Evolutionary conservation across 2,888 invertebrate species (phyloP), one percentile per base, ranked within the genome.

Genomic region (Microctonus hyperodae): DNA sequence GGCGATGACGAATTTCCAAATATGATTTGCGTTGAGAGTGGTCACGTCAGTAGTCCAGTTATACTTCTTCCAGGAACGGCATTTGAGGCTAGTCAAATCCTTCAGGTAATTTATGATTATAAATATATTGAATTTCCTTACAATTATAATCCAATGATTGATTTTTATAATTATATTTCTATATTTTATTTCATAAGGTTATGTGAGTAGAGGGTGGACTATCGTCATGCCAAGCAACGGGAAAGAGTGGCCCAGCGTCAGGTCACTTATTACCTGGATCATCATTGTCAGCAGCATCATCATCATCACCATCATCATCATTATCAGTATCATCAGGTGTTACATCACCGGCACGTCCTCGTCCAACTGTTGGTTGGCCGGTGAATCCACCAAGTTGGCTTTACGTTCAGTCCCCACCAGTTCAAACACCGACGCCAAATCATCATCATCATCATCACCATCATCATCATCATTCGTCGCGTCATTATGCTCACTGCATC

Each of bases 1-100:
- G 97, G 96, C n/a, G 96, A 97, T 85, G 96, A 96, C 80, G 97
- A 97, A 85, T 97, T 95, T 85, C 95, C 94, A 10, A 95, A 94
- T 84, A 97, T 98, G 97, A 89, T 97, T 75, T 98, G 97, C 85
- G 95, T 98, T 70, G 97, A 97, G 86, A 92, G 96, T 69, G 97
- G 96, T 28, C 92, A 94, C 78, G 95, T 97, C 23, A 92, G 93
- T 73, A 90, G 92, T 79, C 95, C 95, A 68, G 92, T 95, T 68
- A 92, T 94, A 80, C 88, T 97, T 74, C 87, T 94, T 79, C 95
- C 96, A 68, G 94, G 95, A 69, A 95, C 94, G 73, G 94, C 95
- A 79, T 96, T 94, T 85, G 95, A 95, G 86, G 94, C 94, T 78
- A 94, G 94, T 85, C 94, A 94, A 87, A 93, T 94, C 80, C 87